phyloP scores from a whole-genome alignment of 2,113 vertebrate genomes.

The Machaerirhynchus nigripectus region DNA sequence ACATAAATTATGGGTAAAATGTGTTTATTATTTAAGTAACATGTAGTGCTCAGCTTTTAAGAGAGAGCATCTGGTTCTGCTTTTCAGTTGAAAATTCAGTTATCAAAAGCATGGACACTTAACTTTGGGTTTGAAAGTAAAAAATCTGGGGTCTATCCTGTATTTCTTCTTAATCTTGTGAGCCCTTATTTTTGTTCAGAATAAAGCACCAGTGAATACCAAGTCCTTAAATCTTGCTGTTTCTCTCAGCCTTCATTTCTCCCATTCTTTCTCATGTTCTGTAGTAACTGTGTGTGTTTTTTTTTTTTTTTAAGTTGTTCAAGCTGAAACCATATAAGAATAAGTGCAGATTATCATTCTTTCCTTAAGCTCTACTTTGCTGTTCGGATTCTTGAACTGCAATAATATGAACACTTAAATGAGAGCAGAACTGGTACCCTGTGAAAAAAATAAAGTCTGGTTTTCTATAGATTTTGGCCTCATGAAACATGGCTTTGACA shows the following conservation, averaged over 20 bases:
- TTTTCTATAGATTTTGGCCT: background rate
- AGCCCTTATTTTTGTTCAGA: background rate
- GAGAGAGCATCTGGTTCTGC: background rate
- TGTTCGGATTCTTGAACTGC: background rate
- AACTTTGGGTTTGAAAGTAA: background rate
- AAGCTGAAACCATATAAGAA: background rate
- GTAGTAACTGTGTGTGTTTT: accelerated
- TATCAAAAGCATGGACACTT: background rate
- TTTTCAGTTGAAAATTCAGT: background rate
- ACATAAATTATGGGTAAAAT: background rate
- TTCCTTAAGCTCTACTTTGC: background rate
- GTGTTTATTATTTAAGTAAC: slow-evolving; percentile 1
- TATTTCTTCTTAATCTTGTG: background rate
- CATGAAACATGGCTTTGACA: background rate
- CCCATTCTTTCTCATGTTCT: background rate
- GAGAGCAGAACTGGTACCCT: background rate
- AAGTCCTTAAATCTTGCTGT: background rate
- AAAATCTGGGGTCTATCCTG: background rate
- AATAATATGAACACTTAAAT: background rate
- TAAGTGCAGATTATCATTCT: background rate
- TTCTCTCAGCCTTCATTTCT: background rate
- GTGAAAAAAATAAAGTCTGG: background rate
- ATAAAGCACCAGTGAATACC: background rate
- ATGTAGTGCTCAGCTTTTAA: background rate
- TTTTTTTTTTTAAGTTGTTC: background rate